A percentile compares a stretch with the other conserved stretches of the same genome.
Conservation (phyloP, 2,113 vertebrate genomes). For the Harpagus bidentatus region DNA sequence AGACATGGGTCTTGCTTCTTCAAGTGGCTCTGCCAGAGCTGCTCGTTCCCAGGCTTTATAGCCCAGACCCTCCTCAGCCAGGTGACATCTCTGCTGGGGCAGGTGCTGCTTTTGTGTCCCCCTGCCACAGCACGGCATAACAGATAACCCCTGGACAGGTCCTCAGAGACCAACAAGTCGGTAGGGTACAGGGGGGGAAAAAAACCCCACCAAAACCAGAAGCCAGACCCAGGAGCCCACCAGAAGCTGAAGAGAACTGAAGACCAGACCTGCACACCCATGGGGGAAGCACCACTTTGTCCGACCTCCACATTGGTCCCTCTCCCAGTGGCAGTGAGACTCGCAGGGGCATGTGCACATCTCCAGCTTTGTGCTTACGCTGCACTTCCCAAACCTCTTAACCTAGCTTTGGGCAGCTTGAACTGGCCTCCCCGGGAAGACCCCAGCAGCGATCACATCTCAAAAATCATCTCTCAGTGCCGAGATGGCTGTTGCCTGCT, state of each 20-base stretch:
- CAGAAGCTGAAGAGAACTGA: background rate
- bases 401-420: fast-evolving
- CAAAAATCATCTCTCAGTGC: background rate
- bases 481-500: background rate
- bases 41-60: background rate
- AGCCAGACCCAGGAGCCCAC: background rate
- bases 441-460: fast-evolving
- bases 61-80: background rate
- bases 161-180: background rate
- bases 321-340: background rate
- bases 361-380: background rate
- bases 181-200: background rate
- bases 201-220: background rate
- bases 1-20: background rate
- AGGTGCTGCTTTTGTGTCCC: background rate
- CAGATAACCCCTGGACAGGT: background rate
- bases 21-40: background rate
- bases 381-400: background rate
- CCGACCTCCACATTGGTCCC: fast-evolving
- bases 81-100: background rate
- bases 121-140: background rate
- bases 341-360: fast-evolving
- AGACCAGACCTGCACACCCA: fast-evolving
- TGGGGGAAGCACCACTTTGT: background rate
- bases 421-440: background rate